Evolutionary conservation across 2,113 vertebrate genomes (phyloP), one percentile per base, ranked within the genome.

Genomic region (Stomatorhinus ivindoensis): DNA sequence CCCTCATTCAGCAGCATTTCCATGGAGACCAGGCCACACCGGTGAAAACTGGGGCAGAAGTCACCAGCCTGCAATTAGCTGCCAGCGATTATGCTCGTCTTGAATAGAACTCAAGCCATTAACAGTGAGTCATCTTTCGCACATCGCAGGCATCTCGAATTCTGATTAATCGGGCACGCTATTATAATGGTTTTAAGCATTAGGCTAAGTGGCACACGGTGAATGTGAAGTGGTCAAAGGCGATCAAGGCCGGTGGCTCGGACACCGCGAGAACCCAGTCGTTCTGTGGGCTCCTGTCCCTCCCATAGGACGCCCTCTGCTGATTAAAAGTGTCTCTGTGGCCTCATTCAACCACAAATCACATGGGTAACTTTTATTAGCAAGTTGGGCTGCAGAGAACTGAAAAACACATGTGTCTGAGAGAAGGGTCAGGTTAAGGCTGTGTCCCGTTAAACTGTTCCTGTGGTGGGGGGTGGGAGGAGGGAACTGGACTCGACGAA

Each of bases 1-100:
- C 91, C 89, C 91, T 65, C 76, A 90, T 58, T 92, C 53, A 93
- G 92, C 90, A 91, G 69, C 87, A 69, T 92, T 58, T 44, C 92
- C 90, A 92, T 92, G 90, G 93, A 73, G 84, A 92, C 90, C n/a
- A 47, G n/a, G n/a, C 61, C 39, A 73, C 80, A 90, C 91, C 76
- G 21, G 76, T 58, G 80, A 31, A 88, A 91, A 91, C 89, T 91
- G 73, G 88, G 80, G 91, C 69, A 91, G 92, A 91, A 90, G 88
- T 87, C 50, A 84, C 88, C 51, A 69, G 90, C 61, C 17, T 88
- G 58, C 35, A 51, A 90, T 69, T 53, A 84, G 50, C 31, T 35
- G 86, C 58, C 80, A 89, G 88, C 6, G 44, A 51, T 31, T 47
- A 83, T n/a, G 50, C 48, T 88, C 7, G 31, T 82, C 69, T 39